These are phyloP conservation scores for Willisornis vidua DNA, from an alignment of 2,113 vertebrate species.

Conservation along the genomic window DNA sequence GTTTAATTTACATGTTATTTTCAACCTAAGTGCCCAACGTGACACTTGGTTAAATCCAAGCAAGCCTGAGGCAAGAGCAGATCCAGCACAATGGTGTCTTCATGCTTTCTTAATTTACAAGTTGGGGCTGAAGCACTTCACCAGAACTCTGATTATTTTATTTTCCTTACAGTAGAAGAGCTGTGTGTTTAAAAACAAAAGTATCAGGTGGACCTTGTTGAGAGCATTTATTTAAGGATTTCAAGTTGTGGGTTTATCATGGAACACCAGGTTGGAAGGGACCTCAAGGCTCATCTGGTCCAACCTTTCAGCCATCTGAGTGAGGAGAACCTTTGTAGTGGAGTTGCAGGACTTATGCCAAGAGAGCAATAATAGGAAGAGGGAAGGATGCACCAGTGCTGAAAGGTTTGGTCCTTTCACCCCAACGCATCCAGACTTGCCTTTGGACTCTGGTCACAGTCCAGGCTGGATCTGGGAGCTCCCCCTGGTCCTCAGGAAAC, in stretches of 20 bases:
- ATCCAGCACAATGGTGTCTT: constrained; percentile 3
- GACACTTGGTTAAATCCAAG: not conserved
- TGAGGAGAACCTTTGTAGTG: constrained; percentile 23
- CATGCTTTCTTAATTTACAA: not conserved
- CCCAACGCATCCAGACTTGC: not conserved
- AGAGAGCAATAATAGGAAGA: not conserved
- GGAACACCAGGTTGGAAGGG: not conserved
- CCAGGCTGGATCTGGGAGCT: not conserved
- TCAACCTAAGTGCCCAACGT: not conserved
- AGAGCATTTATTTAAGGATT: constrained; percentile 21
- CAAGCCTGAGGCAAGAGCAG: not conserved
- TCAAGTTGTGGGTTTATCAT: not conserved
- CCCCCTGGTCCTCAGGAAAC: not conserved
- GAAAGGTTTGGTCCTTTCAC: not conserved
- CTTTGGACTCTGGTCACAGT: not conserved
- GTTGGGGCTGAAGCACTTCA: not conserved
- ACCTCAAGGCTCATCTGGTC: not conserved
- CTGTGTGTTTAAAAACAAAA: not conserved
- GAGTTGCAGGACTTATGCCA: not conserved
- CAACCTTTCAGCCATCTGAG: not conserved
- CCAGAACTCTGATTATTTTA: constrained; percentile 16
- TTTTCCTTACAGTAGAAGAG: not conserved
- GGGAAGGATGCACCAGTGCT: not conserved
- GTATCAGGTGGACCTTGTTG: not conserved
- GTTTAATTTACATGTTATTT: not conserved